phyloP scores from a whole-genome alignment of 2,888 invertebrate species.

The Acronicta aceris region DNA sequence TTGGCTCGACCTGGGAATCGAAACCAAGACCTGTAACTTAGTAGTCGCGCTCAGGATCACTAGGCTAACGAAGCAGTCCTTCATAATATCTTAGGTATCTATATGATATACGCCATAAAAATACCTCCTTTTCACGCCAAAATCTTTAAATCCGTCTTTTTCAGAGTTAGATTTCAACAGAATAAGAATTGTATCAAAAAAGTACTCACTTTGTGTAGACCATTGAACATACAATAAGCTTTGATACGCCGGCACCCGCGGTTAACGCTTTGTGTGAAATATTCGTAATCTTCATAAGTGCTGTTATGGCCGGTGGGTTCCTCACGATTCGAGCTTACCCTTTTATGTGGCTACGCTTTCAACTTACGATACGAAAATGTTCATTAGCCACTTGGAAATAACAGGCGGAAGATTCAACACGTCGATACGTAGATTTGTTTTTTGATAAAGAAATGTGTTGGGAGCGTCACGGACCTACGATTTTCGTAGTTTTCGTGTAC shows the following conservation, averaged over 20 bases:
- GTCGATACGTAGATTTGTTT: background rate
- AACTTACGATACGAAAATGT: constrained; percentile 51
- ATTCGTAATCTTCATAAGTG: constrained; percentile 60
- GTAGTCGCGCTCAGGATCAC: too few species aligned
- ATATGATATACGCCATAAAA: too few species aligned
- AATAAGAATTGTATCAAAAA: constrained; percentile 47
- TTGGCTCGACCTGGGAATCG: too few species aligned
- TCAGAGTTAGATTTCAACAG: constrained; percentile 11
- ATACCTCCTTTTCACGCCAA: too few species aligned
- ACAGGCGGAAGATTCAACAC: constrained; percentile 39
- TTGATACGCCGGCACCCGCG: constrained; percentile 41
- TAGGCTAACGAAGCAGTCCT: too few species aligned
- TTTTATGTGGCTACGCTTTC: constrained; percentile 48
- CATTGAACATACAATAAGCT: constrained; percentile 50
- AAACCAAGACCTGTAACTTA: too few species aligned
- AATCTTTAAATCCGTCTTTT: too few species aligned
- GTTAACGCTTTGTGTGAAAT: constrained; percentile 54
- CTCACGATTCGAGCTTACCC: constrained; percentile 42
- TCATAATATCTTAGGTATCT: too few species aligned
- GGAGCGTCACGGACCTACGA: too few species aligned
- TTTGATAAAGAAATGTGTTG: too few species aligned
- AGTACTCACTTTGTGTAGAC: constrained; percentile 42
- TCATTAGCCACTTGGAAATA: constrained; percentile 51
- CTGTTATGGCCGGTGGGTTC: constrained; percentile 49
- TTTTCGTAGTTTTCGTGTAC: too few species aligned